These are phyloP conservation scores for Botrylloides violaceus DNA, from an alignment of 23 tunicate species.

Conservation along the genomic window DNA sequence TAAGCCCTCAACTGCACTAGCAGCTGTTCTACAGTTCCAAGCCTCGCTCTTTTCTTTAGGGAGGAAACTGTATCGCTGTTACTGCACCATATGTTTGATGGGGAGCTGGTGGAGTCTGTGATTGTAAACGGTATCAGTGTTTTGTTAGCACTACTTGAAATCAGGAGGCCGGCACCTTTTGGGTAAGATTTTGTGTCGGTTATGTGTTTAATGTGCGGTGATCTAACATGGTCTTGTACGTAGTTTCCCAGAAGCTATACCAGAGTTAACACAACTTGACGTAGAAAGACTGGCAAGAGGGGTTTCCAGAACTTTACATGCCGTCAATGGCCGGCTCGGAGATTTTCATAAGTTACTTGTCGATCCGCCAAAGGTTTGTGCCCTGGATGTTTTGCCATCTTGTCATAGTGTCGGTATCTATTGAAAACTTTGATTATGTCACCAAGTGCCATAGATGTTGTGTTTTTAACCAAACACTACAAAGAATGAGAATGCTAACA, in stretches of 20 bases:
- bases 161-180: constrained; percentile 94
- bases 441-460: no score
- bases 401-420: no score
- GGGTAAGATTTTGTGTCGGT: constrained; percentile 42
- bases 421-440: no score
- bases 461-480: no score
- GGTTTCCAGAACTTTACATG: constrained; percentile 81
- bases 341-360: constrained; percentile 73
- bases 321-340: constrained; percentile 55
- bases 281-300: constrained; percentile 83
- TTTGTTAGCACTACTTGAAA: constrained; percentile 76
- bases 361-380: constrained; percentile 68
- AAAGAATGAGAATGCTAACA: no score
- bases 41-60: constrained; percentile 32
- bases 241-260: constrained; percentile 88
- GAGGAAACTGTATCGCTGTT: constrained; percentile 89
- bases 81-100: constrained; percentile 76
- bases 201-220: not conserved
- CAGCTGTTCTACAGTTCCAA: no score
- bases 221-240: not conserved
- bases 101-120: constrained; percentile 72
- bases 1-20: no score
- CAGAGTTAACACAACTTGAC: constrained; percentile 84
- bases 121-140: constrained; percentile 89
- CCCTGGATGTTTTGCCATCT: no score